Evolutionary conservation across 1,140 invertebrate species (phyloP).

Genomic region (Zaprionus ornatus): DNA sequence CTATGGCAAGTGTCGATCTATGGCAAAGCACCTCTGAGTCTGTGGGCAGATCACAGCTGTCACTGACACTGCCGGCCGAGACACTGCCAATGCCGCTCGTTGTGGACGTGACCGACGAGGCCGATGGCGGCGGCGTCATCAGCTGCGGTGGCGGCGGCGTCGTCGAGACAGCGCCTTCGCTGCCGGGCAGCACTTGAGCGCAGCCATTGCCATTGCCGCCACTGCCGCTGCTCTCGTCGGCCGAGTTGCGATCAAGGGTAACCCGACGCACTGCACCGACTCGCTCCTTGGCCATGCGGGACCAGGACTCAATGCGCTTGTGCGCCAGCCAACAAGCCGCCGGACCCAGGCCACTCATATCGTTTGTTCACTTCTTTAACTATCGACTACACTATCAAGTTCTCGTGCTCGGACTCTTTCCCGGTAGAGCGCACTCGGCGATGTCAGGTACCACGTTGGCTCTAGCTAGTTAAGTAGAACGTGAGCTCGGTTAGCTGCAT

Average conservation of each 20-base stretch:
- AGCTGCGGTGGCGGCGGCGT: conserved; percentile 83
- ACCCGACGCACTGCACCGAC: conserved; percentile 86
- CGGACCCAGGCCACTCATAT: conserved; percentile 88
- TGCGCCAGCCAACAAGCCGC: conserved; percentile 89
- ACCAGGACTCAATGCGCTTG: conserved; percentile 89
- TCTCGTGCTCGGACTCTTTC: neutral
- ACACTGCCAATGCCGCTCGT: conserved; percentile 81
- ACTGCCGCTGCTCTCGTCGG: conserved; percentile 77
- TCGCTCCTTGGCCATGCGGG: conserved; percentile 87
- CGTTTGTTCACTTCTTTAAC: conserved; percentile 9
- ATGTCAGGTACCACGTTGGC: neutral
- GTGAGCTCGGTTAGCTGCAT: neutral
- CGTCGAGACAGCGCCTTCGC: conserved; percentile 44
- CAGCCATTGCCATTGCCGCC: conserved; percentile 40
- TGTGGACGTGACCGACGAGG: conserved; percentile 81
- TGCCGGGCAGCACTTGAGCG: conserved; percentile 46
- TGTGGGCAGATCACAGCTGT: conserved; percentile 81
- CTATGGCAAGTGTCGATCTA: too few species aligned
- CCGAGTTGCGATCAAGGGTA: conserved; percentile 86
- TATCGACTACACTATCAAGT: neutral
- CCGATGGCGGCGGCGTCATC: conserved; percentile 81
- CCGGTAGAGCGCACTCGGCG: neutral
- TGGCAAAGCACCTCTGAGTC: conserved; percentile 73
- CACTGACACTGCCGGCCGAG: conserved; percentile 78
- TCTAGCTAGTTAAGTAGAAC: neutral